phyloP scores from a whole-genome alignment of 2,888 invertebrate genomes.

The Amblyjoppa proteus region DNA sequence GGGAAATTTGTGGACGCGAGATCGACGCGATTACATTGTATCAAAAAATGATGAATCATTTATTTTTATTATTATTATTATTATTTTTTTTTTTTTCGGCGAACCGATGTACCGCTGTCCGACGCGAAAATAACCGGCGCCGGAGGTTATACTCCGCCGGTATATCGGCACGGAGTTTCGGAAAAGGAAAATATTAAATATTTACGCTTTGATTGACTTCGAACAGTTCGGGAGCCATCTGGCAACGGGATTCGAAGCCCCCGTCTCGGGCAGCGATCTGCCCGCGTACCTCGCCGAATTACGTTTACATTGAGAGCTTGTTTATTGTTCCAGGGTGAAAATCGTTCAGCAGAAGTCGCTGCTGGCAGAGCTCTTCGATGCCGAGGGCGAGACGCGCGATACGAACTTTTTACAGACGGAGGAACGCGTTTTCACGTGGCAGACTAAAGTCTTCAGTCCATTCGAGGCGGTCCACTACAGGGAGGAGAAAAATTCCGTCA shows the following conservation, averaged over 20 bases:
- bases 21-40: background rate
- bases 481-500: constrained; percentile 88
- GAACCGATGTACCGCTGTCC: constrained; percentile 14
- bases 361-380: constrained; percentile 81
- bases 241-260: constrained; percentile 28
- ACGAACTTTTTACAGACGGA: constrained; percentile 80
- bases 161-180: constrained; percentile 22
- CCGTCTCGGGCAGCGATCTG: background rate
- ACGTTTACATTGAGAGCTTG: constrained; percentile 38
- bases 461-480: constrained; percentile 88
- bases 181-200: constrained; percentile 52
- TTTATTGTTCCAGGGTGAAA: constrained; percentile 80
- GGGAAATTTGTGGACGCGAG: background rate
- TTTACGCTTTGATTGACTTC: constrained; percentile 61
- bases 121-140: constrained; percentile 59
- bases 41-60: background rate
- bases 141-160: constrained; percentile 18
- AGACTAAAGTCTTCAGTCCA: constrained; percentile 89
- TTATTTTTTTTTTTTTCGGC: constrained; percentile 26
- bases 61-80: no score
- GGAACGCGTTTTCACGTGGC: constrained; percentile 88
- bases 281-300: constrained; percentile 1
- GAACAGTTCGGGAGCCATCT: constrained; percentile 52
- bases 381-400: constrained; percentile 80
- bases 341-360: constrained; percentile 81